Conservation (phyloP, 1,140 invertebrate species). For the Campodea augens region DNA sequence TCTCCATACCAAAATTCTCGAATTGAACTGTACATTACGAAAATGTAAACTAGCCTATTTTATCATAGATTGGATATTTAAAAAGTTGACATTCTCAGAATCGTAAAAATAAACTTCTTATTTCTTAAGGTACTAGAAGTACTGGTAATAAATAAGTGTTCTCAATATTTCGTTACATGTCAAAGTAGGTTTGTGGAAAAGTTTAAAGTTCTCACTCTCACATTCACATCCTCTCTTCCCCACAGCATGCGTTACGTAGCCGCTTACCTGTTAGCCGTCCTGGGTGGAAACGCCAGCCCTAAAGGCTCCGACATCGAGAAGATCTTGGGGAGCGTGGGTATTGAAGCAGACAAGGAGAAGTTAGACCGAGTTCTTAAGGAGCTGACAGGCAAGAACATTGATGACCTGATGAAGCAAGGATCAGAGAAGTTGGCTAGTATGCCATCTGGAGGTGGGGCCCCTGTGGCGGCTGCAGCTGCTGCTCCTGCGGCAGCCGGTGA, state of each 20-base stretch:
- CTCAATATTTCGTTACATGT: no score
- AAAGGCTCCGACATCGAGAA: slow-evolving; percentile 71
- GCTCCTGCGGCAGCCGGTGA: slow-evolving; percentile 9
- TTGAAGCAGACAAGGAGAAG: slow-evolving; percentile 71
- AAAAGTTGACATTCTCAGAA: no score
- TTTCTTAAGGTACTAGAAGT: no score
- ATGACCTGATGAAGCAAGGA: slow-evolving; percentile 59
- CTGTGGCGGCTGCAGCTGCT: slow-evolving; percentile 10
- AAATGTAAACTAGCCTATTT: no score
- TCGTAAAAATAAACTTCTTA: no score
- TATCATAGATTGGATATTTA: no score
- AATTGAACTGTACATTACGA: no score
- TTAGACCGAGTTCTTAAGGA: slow-evolving; percentile 68
- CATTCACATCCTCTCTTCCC: no score
- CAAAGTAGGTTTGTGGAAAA: no score
- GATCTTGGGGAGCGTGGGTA: slow-evolving; percentile 86
- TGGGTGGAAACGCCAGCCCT: slow-evolving; percentile 70
- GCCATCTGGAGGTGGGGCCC: slow-evolving; percentile 13
- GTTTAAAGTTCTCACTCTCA: no score
- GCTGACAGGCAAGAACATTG: slow-evolving; percentile 73
- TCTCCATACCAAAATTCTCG: no score
- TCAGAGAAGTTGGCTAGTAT: slow-evolving; percentile 15
- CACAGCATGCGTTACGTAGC: slow-evolving; percentile 99
- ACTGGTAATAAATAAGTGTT: no score
- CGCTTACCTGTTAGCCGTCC: slow-evolving; percentile 83